Evolutionary conservation across 2,113 vertebrate genomes (phyloP).

Genomic region (Microtus oregoni): DNA sequence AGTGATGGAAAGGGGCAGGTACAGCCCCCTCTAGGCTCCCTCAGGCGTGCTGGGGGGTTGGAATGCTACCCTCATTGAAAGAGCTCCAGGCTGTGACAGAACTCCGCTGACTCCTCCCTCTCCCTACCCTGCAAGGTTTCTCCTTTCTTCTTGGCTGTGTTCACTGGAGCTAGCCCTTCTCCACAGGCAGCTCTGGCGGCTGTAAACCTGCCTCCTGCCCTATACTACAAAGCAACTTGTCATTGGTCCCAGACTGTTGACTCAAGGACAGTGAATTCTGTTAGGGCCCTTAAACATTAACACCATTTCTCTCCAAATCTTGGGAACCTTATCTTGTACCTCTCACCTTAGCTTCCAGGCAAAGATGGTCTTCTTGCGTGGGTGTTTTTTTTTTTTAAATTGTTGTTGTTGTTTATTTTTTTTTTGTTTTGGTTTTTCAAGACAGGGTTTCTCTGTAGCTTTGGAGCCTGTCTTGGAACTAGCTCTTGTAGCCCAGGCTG

Average conservation of each 20-base stretch:
- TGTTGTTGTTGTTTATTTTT: too few species aligned
- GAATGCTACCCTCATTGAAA: background rate
- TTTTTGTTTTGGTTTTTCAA: too few species aligned
- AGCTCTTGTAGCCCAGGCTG: too few species aligned
- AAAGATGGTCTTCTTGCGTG: background rate
- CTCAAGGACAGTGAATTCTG: background rate
- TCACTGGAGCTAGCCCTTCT: background rate
- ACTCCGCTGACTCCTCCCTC: background rate
- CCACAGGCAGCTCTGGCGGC: background rate
- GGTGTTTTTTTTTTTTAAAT: too few species aligned
- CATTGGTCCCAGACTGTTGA: background rate
- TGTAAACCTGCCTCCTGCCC: background rate
- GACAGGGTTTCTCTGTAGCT: too few species aligned
- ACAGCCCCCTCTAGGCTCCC: background rate
- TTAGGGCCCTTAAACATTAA: background rate
- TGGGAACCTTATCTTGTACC: background rate
- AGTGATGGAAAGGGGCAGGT: background rate
- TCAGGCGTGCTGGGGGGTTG: background rate
- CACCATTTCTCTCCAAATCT: background rate
- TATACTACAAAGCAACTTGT: background rate
- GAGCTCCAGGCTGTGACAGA: background rate
- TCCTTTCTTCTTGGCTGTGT: background rate
- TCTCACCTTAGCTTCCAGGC: background rate
- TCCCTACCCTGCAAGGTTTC: background rate
- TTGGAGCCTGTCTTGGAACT: too few species aligned